Conservation (phyloP, 2,797 vertebrate genomes). For the Phyllotis vaccarum region DNA sequence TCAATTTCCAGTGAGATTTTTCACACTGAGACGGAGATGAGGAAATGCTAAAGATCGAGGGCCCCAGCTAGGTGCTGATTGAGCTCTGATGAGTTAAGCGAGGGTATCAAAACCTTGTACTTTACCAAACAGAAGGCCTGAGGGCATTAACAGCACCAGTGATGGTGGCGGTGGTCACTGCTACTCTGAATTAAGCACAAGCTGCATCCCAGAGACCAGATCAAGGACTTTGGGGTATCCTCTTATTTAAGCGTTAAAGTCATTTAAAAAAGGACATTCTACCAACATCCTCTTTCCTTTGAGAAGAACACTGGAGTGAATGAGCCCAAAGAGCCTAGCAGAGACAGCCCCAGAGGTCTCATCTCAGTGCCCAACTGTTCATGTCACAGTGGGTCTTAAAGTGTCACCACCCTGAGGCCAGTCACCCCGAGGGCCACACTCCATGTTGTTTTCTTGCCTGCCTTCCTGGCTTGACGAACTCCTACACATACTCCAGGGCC, state of each 20-base stretch:
- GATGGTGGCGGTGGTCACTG: too few species aligned
- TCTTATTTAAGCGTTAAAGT: not conserved
- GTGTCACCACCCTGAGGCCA: not conserved
- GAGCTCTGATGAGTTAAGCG: not conserved
- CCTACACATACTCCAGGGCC: not conserved
- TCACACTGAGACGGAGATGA: not conserved
- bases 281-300: not conserved
- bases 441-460: not conserved
- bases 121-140: not conserved
- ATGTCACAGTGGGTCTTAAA: rapidly evolving
- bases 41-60: too few species aligned
- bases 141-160: not conserved
- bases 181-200: not conserved
- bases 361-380: not conserved
- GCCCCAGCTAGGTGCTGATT: not conserved
- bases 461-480: not conserved
- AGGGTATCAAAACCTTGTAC: not conserved
- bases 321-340: rapidly evolving
- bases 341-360: not conserved
- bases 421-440: not conserved
- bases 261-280: not conserved
- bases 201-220: not conserved
- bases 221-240: not conserved
- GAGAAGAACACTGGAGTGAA: not conserved
- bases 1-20: not conserved